Evolutionary conservation across 1,140 invertebrate species (phyloP), one percentile per base, ranked within the genome.

Genomic region (Heliconius eleuchia): DNA sequence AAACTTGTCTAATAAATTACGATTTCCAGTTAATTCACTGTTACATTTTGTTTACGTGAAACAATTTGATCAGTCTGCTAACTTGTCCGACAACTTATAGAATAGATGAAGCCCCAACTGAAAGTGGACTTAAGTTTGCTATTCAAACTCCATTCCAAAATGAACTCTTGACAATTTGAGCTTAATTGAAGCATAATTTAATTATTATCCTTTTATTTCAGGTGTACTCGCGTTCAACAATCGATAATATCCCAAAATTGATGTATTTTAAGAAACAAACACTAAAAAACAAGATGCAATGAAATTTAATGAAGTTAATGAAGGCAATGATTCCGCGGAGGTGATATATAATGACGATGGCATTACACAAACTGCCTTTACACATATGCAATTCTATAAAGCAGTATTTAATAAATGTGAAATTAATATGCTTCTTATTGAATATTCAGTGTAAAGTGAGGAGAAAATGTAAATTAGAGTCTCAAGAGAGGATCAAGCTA

Each of bases 301-400:
- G 78, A 76, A 80, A 77, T 72, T 80, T 37, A 57, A 42, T 46
- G 73, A 46, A 72, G 80, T 34, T 66, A 66, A 50, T n/a, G 73
- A 73, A 71, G 89, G 88, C 88, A 88, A 94, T 93, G 92, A 89
- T 82, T 91, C 78, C 86, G 76, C 85, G 88, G 80, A 94, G 92
- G 89, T 94, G 93, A 94, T 92, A 92, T 89, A 86, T 70, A 86
- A 87, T 86, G 83, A 93, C 89, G 86, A 93, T 93, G 93, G 93
- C 91, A 78, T 82, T 83, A 80, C 82, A 92, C 76, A 91, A 88
- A 90, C 83, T 93, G 88, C 90, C 90, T 87, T 84, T 93, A 86
- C 91, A 93, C 77, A 87, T 93, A 83, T 93, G 91, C 82, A 94
- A 94, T 84, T 93, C 92, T 80, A 93, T 94, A 86, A 94, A 94